Base-by-base conservation (phyloP, 2,113 vertebrate genomes). In the Piaya cayana region DNA sequence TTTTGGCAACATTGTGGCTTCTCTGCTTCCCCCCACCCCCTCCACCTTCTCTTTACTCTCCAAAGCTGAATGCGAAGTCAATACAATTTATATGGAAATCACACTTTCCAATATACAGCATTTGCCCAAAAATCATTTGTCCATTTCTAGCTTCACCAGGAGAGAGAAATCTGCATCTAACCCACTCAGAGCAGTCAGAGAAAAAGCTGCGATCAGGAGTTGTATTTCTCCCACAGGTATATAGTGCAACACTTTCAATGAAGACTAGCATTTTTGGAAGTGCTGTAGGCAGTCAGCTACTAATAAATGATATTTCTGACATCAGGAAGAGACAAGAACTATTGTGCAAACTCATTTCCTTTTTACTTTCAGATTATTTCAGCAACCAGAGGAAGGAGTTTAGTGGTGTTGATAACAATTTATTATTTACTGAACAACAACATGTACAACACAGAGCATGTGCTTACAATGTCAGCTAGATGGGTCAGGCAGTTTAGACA, bases 381-480 rank as follows among this genome's bases (percentile, higher is more conserved):
- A 76, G 60, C 59, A 70, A 84, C 80, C 29, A 62, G 63, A 60
- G 34, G 52, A 70, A 87, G 27, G 42, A 76, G 27, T n/a, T 93
- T 81, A 93, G 91, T 39, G 14, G 47, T 56, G 42, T 71, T 76
- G 42, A 91, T 91, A 63, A 91, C 39, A 71, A 84, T 52, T 45
- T 62, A 72, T 87, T 87, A 80, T 76, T 90, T 93, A 88, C 80
- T 81, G 63, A 81, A 65, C 79, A 92, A 72, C 53, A 79, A 36
- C 58, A 47, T 14, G 68, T 87, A 92, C 83, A 75, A 92, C 82
- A 71, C 42, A 88, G 29, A 81, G 58, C 74, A 42, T 56, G 52
- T 67, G 74, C 63, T 84, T 80, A 76, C 62, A 56, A 6, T 10
- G 32, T 45, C 91, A 83, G 45, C 83, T 15, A 67, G 68, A 56